Conservation (phyloP, 1,140 invertebrate species). For the Drosophila simulans region DNA sequence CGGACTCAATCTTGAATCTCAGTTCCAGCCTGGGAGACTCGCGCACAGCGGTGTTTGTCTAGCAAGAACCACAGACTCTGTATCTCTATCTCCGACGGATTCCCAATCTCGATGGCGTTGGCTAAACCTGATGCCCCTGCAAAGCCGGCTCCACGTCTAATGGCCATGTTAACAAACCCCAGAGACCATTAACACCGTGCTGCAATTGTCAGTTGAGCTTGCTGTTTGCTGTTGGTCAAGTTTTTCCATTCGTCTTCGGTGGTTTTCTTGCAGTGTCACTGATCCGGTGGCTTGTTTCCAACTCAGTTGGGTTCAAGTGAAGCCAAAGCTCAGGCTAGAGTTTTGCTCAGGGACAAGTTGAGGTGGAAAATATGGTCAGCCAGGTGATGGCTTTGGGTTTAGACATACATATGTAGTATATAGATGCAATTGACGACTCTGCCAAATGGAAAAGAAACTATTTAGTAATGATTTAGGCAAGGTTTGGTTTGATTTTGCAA, state of each 20-base stretch:
- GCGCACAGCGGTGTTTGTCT: constrained; percentile 40
- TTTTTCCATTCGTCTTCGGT: constrained; percentile 27
- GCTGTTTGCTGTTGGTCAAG: constrained; percentile 32
- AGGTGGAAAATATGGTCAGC: constrained; percentile 10
- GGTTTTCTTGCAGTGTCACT: constrained; percentile 54
- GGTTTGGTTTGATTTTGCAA: no score
- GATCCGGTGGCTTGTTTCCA: constrained; percentile 41
- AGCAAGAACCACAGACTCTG: constrained; percentile 52
- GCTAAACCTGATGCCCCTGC: constrained; percentile 39
- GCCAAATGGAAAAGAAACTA: neutral
- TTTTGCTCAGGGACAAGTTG: constrained; percentile 34
- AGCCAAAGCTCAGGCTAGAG: constrained; percentile 39
- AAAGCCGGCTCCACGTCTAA: constrained; percentile 39
- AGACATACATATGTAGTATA: neutral
- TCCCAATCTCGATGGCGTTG: constrained; percentile 5
- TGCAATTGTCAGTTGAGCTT: constrained; percentile 35
- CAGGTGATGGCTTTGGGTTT: constrained; percentile 27
- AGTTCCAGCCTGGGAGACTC: constrained; percentile 31
- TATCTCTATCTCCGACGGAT: constrained; percentile 3
- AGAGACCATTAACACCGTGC: constrained; percentile 54
- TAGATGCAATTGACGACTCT: neutral
- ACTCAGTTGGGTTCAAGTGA: constrained; percentile 33
- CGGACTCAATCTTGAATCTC: constrained; percentile 15
- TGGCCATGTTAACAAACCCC: constrained; percentile 64
- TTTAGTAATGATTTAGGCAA: neutral